Conservation (phyloP, 2,797 vertebrate genomes). For the Avahi laniger region DNA sequence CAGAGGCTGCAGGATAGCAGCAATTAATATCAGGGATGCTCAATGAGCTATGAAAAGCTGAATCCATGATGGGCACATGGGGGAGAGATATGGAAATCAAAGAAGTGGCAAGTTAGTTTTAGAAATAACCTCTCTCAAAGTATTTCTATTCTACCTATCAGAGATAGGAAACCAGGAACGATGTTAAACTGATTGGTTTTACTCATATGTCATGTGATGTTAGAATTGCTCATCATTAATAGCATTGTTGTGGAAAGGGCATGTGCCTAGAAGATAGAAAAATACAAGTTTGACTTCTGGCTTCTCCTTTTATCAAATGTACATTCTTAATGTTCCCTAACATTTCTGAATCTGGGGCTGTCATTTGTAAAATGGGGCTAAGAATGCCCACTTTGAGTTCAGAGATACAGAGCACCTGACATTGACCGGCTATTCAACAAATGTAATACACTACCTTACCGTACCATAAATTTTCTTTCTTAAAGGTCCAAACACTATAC, state of each 20-base stretch:
- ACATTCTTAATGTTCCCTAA: not conserved
- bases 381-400: not conserved
- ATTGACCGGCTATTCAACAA: not conserved
- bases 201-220: not conserved
- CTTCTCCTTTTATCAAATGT: not conserved
- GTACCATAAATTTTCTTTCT: not conserved
- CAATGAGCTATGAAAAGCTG: conserved; percentile 1
- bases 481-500: not conserved
- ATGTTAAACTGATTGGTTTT: not conserved
- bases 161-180: not conserved
- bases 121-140: conserved; percentile 9
- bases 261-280: not conserved
- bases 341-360: not conserved
- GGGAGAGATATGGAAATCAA: not conserved
- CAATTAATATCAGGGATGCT: conserved; percentile 66
- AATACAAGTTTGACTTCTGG: not conserved
- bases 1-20: conserved; percentile 28
- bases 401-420: not conserved
- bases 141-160: not conserved
- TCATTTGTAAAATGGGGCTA: not conserved
- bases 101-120: conserved; percentile 30
- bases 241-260: not conserved
- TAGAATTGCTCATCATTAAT: conserved; percentile 33
- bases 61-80: not conserved
- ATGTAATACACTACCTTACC: not conserved